Conservation (phyloP, 2,888 invertebrate genomes). For the Coecobrya sp. region DNA sequence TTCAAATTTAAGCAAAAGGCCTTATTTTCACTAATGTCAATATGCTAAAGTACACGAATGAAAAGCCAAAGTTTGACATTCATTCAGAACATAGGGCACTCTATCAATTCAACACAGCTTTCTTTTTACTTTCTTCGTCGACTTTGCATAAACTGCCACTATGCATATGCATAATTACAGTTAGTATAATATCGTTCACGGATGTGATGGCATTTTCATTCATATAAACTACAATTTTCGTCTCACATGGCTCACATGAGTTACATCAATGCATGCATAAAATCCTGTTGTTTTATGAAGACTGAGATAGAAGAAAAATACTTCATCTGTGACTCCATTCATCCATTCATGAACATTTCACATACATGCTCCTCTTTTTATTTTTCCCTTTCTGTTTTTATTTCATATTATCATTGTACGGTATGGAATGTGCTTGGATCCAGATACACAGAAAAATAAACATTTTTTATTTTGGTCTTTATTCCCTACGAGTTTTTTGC, state of each 20-base stretch:
- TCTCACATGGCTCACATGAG: slow-evolving; percentile 59
- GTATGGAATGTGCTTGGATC: slow-evolving; percentile 56
- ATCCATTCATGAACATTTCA: slow-evolving; percentile 17
- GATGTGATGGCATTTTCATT: slow-evolving; percentile 71
- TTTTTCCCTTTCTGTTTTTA: not conserved
- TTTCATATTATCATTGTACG: slow-evolving; percentile 63
- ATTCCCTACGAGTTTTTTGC: slow-evolving; percentile 35
- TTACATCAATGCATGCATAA: slow-evolving; percentile 72
- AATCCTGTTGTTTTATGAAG: slow-evolving; percentile 12
- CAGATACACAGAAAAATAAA: not conserved
- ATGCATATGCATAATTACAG: slow-evolving; percentile 63
- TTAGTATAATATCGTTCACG: slow-evolving; percentile 51
- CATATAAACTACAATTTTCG: slow-evolving; percentile 57
- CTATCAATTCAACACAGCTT: not conserved
- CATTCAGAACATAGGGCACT: not conserved
- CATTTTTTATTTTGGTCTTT: slow-evolving; percentile 21
- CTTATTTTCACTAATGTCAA: not conserved
- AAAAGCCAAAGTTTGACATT: not conserved
- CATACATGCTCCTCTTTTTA: slow-evolving; percentile 15
- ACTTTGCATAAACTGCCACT: slow-evolving; percentile 5
- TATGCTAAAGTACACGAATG: too few species aligned
- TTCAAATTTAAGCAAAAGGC: not conserved
- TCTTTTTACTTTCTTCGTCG: not conserved
- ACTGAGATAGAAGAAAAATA: slow-evolving; percentile 56
- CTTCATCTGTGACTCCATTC: slow-evolving; percentile 55